Percentiles rank a stretch among this genome's conserved stretches.
These are phyloP conservation scores for Ctenomys sociabilis DNA, from an alignment of 2,113 vertebrate genomes.

Conservation along the genomic window DNA sequence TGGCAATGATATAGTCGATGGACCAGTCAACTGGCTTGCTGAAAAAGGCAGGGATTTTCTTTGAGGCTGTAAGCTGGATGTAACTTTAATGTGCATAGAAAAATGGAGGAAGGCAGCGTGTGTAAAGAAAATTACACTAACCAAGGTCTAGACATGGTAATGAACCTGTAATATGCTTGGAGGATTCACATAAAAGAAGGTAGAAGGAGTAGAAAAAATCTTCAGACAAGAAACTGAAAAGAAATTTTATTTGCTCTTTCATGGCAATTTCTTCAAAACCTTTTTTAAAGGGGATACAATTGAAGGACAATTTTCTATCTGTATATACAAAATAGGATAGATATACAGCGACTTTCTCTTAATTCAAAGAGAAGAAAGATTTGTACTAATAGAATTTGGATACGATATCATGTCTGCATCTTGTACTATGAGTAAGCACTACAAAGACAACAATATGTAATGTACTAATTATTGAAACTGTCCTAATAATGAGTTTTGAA, in stretches of 20 bases:
- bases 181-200: background rate
- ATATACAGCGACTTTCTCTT: too few species aligned
- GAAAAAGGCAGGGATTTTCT: background rate
- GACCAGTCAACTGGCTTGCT: background rate
- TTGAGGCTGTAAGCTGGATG: background rate
- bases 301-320: too few species aligned
- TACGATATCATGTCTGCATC: too few species aligned
- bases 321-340: too few species aligned
- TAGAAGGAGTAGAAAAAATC: background rate
- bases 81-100: slow-evolving; percentile 34
- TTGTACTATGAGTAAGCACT: too few species aligned
- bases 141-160: background rate
- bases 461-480: too few species aligned
- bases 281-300: too few species aligned
- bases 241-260: slow-evolving; percentile 38
- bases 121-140: slow-evolving; percentile 40
- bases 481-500: too few species aligned
- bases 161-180: background rate
- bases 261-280: background rate
- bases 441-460: too few species aligned
- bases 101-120: background rate
- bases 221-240: slow-evolving; percentile 28
- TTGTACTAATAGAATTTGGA: too few species aligned
- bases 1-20: background rate
- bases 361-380: too few species aligned